Percentiles rank a stretch among this genome's conserved stretches.
phyloP scores from a whole-genome alignment of 2,113 vertebrate species.

The Peucedramus taeniatus region DNA sequence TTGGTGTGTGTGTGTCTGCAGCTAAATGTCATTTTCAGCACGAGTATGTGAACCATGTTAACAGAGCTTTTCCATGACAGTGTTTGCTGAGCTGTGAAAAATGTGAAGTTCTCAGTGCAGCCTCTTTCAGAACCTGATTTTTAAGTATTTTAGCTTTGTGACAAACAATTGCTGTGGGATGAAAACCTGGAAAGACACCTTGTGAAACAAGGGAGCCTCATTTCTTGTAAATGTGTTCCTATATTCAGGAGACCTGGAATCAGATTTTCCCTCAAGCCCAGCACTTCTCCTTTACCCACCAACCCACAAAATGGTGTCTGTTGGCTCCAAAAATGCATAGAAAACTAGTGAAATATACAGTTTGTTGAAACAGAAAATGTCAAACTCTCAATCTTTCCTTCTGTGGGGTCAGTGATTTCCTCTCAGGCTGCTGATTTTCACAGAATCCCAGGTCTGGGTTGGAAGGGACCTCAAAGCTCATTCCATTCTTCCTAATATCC shows the following conservation, averaged over 20 bases:
- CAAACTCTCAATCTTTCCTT: neutral
- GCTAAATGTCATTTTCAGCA: constrained; percentile 13
- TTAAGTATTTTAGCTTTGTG: neutral
- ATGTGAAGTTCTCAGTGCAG: neutral
- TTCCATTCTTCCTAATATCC: too few species aligned
- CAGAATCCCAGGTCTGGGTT: neutral
- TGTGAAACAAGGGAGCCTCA: neutral
- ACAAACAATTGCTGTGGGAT: neutral
- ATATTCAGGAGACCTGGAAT: neutral
- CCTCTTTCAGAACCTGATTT: neutral
- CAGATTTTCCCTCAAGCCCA: neutral
- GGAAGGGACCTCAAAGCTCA: neutral
- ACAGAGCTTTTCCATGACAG: neutral
- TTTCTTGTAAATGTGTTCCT: neutral
- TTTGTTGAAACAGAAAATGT: neutral
- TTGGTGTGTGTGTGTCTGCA: neutral
- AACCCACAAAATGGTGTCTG: neutral
- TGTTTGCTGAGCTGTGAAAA: constrained; percentile 35
- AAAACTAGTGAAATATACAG: accelerated
- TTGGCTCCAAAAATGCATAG: neutral
- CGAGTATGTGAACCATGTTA: neutral
- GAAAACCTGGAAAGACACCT: neutral
- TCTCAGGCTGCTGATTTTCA: neutral
- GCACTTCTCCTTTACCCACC: neutral
- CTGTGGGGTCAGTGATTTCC: neutral